Base-by-base conservation (phyloP, 1,140 invertebrate species). In the Galleria mellonella region DNA sequence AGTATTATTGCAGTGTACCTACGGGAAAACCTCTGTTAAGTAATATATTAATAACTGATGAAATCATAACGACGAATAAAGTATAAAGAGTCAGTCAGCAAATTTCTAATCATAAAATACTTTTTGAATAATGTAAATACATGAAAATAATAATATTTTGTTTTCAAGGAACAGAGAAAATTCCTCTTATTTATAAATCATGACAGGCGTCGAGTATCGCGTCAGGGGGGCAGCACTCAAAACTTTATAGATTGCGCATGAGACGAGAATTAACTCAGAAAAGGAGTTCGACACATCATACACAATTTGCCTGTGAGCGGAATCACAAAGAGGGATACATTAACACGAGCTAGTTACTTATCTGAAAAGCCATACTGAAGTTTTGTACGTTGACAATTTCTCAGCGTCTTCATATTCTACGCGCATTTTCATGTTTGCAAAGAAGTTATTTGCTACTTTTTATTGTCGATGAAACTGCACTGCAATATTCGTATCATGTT, bases 311-410 rank as follows among this genome's bases (percentile, higher is more conserved):
- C 47, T 47, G 53, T 43, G 51, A 71, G 69, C 36, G 30, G 63
- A 67, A 67, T 75, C 72, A 77, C 72, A 78, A 72, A 72, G 74
- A 69, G 70, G 62, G 53, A 66, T 74, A 75, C 71, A 78, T 78
- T 77, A 81, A 72, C 71, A 67, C 73, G 63, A 74, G 60, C 64
- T 69, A 75, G 60, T 70, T 71, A 74, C 72, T 78, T 78, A 72
- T 82, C 67, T 75, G 57, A 70, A 73, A 73, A 72, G 71, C 72
- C 62, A 72, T 72, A 51, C 66, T 62, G 52, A 73, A 77, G 62
- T 81, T 82, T 74, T 59, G 45, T 58, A 23, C 17, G 51, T 55
- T 47, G 53, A 54, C 65, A 57, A 73, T 65, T 75, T 62, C 59
- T 52, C 54, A 59, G 55, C 49, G 56, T 72, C 69, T 69, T 70